These are phyloP conservation scores for Pandemis corylana DNA, from an alignment of 2,888 invertebrate species.

Conservation along the genomic window DNA sequence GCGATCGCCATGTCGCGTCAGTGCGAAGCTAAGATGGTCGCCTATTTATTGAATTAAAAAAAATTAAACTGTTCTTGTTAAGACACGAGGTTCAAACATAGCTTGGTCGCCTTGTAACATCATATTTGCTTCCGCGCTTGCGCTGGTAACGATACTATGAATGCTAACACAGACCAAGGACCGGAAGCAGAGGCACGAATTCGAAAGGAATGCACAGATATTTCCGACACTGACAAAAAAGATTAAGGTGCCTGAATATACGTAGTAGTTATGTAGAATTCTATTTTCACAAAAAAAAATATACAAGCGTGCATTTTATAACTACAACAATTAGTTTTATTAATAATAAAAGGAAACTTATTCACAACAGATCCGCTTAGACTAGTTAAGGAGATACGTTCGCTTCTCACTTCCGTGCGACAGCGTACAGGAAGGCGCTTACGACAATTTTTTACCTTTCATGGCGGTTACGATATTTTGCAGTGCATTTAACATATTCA, in stretches of 20 bases:
- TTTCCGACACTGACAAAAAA: not conserved
- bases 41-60: too few relatives aligned
- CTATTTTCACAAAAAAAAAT: not conserved
- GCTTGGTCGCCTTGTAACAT: too few relatives aligned
- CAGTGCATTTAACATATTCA: not conserved
- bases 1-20: too few relatives aligned
- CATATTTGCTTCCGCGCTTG: too few relatives aligned
- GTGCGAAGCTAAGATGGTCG: too few relatives aligned
- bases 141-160: too few relatives aligned
- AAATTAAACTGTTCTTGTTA: too few relatives aligned
- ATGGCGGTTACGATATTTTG: not conserved
- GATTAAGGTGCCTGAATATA: not conserved
- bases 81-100: too few relatives aligned
- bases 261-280: not conserved
- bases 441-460: not conserved
- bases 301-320: conserved; percentile 10
- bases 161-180: too few relatives aligned
- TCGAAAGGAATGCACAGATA: too few relatives aligned
- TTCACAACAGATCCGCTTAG: conserved; percentile 17
- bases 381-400: not conserved
- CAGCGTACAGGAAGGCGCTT: not conserved
- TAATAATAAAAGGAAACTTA: conserved; percentile 9
- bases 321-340: not conserved
- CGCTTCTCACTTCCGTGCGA: conserved; percentile 11
- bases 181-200: too few relatives aligned